Conservation (phyloP, 1,140 invertebrate species). For the Hylaeus anthracinus region DNA sequence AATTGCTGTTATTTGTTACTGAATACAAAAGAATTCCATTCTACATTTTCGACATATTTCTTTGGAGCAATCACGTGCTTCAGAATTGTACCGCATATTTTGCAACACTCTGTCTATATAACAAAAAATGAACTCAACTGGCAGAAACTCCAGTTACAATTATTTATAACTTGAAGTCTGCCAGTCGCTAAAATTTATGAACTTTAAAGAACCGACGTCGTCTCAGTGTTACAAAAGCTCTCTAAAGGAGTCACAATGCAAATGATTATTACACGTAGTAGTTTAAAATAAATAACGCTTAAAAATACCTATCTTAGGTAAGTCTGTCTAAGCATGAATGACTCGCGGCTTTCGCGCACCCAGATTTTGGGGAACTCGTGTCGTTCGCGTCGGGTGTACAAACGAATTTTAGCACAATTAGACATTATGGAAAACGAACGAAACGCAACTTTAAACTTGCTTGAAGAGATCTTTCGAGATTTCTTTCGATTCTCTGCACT, state of each 20-base stretch:
- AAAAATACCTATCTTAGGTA: constrained; percentile 51
- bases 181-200: not conserved
- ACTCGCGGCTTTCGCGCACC: constrained; percentile 24
- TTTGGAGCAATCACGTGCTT: not conserved
- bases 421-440: constrained; percentile 5
- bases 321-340: constrained; percentile 40
- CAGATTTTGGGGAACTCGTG: constrained; percentile 31
- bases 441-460: not conserved
- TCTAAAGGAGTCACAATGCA: constrained; percentile 53
- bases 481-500: not conserved
- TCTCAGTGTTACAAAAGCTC: constrained; percentile 10
- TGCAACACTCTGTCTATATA: not conserved
- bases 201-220: not conserved
- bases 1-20: no score
- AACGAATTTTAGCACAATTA: constrained; percentile 2
- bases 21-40: not conserved
- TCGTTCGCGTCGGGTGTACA: not conserved
- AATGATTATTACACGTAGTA: constrained; percentile 35
- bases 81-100: not conserved
- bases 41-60: not conserved
- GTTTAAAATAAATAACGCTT: constrained; percentile 56
- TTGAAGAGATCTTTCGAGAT: not conserved
- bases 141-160: not conserved
- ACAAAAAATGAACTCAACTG: constrained; percentile 3
- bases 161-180: not conserved